phyloP scores from a whole-genome alignment of 2,113 vertebrate genomes.

The Dolichotis patagonum region DNA sequence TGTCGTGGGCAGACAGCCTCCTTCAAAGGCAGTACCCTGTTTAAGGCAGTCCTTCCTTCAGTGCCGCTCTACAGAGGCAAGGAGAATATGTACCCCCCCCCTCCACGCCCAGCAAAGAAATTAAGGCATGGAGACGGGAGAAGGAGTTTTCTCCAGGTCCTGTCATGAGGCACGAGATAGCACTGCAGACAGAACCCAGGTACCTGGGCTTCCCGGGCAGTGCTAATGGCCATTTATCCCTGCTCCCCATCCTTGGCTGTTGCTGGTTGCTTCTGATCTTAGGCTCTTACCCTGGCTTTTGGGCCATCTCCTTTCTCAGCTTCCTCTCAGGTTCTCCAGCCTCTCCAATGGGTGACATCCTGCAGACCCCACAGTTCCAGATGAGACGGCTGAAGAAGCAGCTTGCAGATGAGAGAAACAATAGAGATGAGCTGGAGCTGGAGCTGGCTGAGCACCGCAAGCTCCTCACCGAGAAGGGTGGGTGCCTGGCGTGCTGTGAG shows the following conservation, averaged over 20 bases:
- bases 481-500: rapidly evolving
- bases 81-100: neutral
- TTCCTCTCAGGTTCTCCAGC: conserved; percentile 80
- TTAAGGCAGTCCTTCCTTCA: conserved; percentile 27
- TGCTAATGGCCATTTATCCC: neutral
- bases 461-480: conserved; percentile 91
- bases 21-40: neutral
- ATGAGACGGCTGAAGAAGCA: conserved; percentile 90
- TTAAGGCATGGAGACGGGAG: conserved; percentile 33
- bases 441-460: conserved; percentile 88
- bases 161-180: neutral
- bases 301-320: conserved; percentile 74
- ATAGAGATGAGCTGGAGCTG: conserved; percentile 90
- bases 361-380: conserved; percentile 95
- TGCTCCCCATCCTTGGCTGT: rapidly evolving
- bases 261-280: neutral
- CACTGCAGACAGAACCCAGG: neutral
- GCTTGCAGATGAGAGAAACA: conserved; percentile 89
- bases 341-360: conserved; percentile 92
- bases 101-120: neutral
- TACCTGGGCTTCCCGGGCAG: neutral
- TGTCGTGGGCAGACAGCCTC: neutral
- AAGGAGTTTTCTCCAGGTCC: neutral
- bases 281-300: conserved; percentile 23
- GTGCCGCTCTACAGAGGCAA: neutral